Percentiles rank a stretch among this genome's conserved stretches.
These are phyloP conservation scores for Tethea ocularis DNA, from an alignment of 2,888 invertebrate species.

Conservation along the genomic window DNA sequence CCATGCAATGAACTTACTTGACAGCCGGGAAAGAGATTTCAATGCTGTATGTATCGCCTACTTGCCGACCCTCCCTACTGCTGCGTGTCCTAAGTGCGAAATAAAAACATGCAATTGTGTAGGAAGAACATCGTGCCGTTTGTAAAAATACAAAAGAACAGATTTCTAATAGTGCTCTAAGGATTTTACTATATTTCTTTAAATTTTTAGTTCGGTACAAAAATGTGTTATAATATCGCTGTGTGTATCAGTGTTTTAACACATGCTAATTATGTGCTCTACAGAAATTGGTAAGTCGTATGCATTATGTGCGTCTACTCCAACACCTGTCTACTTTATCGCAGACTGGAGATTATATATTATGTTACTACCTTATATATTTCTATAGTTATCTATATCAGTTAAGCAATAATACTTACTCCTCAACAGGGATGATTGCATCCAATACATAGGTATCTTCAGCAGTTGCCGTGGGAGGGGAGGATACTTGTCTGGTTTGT, in stretches of 20 bases:
- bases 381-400: not conserved
- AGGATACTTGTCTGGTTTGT: slow-evolving; percentile 85
- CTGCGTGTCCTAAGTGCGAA: slow-evolving; percentile 86
- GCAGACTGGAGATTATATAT: not conserved
- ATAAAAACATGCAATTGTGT: slow-evolving; percentile 79
- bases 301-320: slow-evolving; percentile 34
- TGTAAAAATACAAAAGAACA: slow-evolving; percentile 23
- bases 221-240: slow-evolving; percentile 25
- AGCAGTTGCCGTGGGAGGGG: slow-evolving; percentile 83
- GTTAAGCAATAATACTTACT: slow-evolving; percentile 85
- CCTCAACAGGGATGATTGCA: slow-evolving; percentile 92
- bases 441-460: slow-evolving; percentile 93
- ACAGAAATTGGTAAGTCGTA: slow-evolving; percentile 23
- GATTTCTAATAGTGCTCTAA: slow-evolving; percentile 39
- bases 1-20: slow-evolving; percentile 88
- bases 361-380: not conserved
- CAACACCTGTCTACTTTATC: slow-evolving; percentile 38
- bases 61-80: slow-evolving; percentile 92
- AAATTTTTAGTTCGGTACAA: slow-evolving; percentile 20
- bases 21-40: slow-evolving; percentile 96
- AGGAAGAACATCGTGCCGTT: slow-evolving; percentile 70
- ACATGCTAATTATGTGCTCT: slow-evolving; percentile 46
- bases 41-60: slow-evolving; percentile 95
- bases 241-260: too few species aligned
- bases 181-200: slow-evolving; percentile 19